phyloP scores from a whole-genome alignment of 2,888 invertebrate species.

The Caenorhabditis virilis region DNA sequence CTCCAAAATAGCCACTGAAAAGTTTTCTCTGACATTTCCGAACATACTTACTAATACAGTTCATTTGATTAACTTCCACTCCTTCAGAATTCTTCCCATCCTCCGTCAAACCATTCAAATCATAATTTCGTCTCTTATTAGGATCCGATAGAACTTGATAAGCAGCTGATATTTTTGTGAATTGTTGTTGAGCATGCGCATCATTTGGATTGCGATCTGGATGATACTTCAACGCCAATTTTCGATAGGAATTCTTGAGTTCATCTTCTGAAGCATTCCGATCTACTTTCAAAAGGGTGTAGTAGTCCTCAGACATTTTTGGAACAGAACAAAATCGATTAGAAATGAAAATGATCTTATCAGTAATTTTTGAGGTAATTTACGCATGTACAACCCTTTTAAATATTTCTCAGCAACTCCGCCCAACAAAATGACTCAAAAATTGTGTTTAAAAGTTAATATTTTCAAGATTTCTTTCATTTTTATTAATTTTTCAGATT shows the following conservation, averaged over 20 bases:
- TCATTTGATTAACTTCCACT: constrained; percentile 67
- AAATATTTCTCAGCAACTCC: too few species aligned
- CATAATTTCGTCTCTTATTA: constrained; percentile 68
- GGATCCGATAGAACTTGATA: constrained; percentile 68
- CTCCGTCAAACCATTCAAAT: constrained; percentile 64
- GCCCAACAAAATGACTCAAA: too few species aligned
- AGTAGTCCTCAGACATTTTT: constrained; percentile 65
- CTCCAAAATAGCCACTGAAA: too few species aligned
- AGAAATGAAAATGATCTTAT: too few species aligned
- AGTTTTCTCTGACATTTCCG: too few species aligned
- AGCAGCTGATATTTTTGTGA: constrained; percentile 68
- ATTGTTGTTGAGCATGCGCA: constrained; percentile 65
- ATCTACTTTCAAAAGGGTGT: constrained; percentile 66
- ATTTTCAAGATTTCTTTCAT: too few species aligned
- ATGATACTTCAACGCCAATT: constrained; percentile 65
- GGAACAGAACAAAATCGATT: too few species aligned
- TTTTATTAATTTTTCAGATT: too few species aligned
- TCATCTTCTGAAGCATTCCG: constrained; percentile 63
- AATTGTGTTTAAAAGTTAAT: too few species aligned
- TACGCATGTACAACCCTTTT: too few species aligned
- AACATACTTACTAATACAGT: constrained; percentile 65
- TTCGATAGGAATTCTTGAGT: constrained; percentile 67
- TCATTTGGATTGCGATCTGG: constrained; percentile 66
- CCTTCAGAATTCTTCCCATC: constrained; percentile 66
- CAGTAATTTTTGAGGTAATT: too few species aligned